Conservation (phyloP, 1,140 invertebrate genomes). For the Aleiodes sp. region DNA sequence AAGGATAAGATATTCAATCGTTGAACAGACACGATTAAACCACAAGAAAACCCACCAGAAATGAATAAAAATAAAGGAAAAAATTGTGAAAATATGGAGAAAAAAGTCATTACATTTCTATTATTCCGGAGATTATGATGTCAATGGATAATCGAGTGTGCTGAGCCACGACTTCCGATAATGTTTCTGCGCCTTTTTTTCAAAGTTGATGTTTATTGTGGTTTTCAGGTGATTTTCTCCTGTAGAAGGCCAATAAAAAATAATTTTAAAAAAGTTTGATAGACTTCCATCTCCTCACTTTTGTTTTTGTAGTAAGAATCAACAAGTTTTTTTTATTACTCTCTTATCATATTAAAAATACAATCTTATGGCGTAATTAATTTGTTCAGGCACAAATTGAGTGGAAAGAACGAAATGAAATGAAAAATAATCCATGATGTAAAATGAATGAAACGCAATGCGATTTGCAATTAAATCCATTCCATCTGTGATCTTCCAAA, state of each 20-base stretch:
- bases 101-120: no score
- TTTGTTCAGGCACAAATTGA: no score
- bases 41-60: neutral
- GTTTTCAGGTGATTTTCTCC: neutral
- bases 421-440: no score
- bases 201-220: neutral
- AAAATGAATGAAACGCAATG: no score
- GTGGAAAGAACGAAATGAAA: no score
- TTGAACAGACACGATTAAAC: neutral
- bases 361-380: no score
- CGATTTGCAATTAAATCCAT: no score
- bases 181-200: conserved; percentile 30
- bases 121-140: no score
- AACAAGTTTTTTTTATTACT: neutral
- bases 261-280: no score
- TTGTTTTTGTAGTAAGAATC: neutral
- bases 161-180: conserved; percentile 30
- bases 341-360: no score
- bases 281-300: neutral
- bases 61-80: neutral
- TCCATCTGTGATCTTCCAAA: no score
- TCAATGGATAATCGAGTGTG: no score
- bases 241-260: neutral
- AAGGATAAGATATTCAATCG: neutral
- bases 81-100: neutral